phyloP scores from a whole-genome alignment of 1,140 invertebrate genomes.

The Zaprionus gabonicus region DNA sequence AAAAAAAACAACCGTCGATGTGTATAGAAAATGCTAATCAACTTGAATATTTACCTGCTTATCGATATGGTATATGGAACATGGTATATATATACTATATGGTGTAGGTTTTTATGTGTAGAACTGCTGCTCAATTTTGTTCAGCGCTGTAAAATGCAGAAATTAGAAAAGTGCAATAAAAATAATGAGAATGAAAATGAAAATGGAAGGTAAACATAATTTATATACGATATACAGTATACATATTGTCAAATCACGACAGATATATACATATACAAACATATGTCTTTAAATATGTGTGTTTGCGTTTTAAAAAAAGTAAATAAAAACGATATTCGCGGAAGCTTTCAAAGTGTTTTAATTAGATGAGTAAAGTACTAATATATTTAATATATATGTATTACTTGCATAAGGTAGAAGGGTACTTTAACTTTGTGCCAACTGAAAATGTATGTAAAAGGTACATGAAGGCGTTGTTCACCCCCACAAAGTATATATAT shows the following conservation, averaged over 20 bases:
- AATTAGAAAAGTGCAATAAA: constrained; percentile 48
- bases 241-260: constrained; percentile 37
- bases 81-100: constrained; percentile 20
- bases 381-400: too few species aligned
- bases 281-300: constrained; percentile 22
- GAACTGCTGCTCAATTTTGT: constrained; percentile 17
- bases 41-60: constrained; percentile 16
- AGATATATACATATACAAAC: constrained; percentile 26
- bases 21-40: constrained; percentile 27
- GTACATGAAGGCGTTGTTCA: too few species aligned
- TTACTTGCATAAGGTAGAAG: too few species aligned
- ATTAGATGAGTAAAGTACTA: background rate
- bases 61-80: constrained; percentile 13
- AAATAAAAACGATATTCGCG: constrained; percentile 28
- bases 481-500: too few species aligned
- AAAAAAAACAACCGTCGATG: constrained; percentile 44
- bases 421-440: too few species aligned
- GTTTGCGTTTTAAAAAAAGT: constrained; percentile 28
- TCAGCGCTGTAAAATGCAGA: constrained; percentile 25
- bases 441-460: too few species aligned
- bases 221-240: constrained; percentile 52
- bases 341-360: background rate
- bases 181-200: constrained; percentile 16
- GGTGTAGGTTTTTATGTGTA: constrained; percentile 35
- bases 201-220: constrained; percentile 36